These are phyloP conservation scores for Aphelenchoides besseyi DNA, from an alignment of 1,140 invertebrate genomes.

Conservation along the genomic window DNA sequence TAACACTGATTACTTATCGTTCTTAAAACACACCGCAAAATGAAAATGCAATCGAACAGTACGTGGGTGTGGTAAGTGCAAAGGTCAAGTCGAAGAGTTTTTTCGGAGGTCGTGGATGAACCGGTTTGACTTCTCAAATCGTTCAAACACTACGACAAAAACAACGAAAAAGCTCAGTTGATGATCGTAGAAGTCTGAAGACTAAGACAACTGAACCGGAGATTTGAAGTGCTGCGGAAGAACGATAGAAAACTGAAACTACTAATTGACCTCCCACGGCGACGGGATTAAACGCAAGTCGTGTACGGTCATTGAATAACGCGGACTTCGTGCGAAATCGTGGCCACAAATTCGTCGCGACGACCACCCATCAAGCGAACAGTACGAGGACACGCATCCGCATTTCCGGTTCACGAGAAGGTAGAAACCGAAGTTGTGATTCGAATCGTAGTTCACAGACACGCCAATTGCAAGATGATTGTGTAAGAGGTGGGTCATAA, in stretches of 20 bases:
- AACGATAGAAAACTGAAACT: too few species aligned
- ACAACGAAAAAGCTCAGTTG: not conserved
- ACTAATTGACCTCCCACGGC: too few species aligned
- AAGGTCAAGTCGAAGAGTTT: not conserved
- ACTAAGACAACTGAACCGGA: not conserved
- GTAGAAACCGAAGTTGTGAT: not conserved
- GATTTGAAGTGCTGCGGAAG: not conserved
- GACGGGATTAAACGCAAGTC: too few species aligned
- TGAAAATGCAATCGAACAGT: too few species aligned
- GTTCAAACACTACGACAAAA: not conserved
- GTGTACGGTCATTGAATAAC: too few species aligned
- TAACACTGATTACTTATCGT: not conserved
- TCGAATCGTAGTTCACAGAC: not conserved
- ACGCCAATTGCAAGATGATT: not conserved
- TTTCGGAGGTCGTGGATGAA: not conserved
- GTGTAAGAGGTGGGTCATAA: not conserved
- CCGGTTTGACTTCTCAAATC: not conserved
- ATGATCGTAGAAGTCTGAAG: not conserved
- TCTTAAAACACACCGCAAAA: too few species aligned
- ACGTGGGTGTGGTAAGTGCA: not conserved
- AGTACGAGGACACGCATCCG: too few species aligned
- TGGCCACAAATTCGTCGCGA: too few species aligned
- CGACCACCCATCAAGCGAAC: too few species aligned
- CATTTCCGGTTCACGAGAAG: not conserved
- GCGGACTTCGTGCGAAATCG: too few species aligned